Percentiles rank a stretch among this genome's conserved stretches.
Evolutionary conservation across 2,113 vertebrate genomes (phyloP).

Genomic region (Brienomyrus longianalis): DNA sequence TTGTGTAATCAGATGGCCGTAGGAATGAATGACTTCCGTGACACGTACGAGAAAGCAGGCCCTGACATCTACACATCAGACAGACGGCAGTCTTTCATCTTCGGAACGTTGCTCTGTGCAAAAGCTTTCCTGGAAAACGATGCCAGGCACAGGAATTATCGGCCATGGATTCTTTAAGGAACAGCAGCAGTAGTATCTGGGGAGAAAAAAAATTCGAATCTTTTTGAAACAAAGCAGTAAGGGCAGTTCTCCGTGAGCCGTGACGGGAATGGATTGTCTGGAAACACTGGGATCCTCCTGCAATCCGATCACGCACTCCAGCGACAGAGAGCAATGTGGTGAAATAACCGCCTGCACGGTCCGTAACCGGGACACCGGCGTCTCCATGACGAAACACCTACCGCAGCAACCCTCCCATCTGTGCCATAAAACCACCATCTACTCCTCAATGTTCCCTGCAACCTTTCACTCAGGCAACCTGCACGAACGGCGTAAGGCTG

Average conservation of each 20-base stretch:
- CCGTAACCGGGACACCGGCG: background rate
- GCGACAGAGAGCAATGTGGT: background rate
- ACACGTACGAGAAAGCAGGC: background rate
- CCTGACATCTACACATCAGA: background rate
- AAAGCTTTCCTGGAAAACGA: background rate
- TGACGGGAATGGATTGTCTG: background rate
- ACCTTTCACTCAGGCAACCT: background rate
- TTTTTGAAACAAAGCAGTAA: background rate
- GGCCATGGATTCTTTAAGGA: background rate
- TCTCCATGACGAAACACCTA: background rate
- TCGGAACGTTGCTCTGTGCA: background rate
- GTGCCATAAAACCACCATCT: background rate
- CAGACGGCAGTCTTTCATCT: background rate
- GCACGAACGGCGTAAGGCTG: background rate
- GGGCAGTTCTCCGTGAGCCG: background rate
- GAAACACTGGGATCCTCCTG: background rate
- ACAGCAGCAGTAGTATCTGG: background rate
- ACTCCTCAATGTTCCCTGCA: background rate
- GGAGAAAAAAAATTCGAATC: background rate
- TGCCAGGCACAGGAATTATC: background rate
- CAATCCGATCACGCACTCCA: background rate
- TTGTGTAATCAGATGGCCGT: background rate
- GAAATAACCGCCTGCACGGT: background rate
- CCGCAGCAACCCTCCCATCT: background rate
- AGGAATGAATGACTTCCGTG: background rate